These are phyloP conservation scores for Stichodactyla helianthus DNA, from an alignment of 64 coral and sea anemone genomes.

Conservation along the genomic window DNA sequence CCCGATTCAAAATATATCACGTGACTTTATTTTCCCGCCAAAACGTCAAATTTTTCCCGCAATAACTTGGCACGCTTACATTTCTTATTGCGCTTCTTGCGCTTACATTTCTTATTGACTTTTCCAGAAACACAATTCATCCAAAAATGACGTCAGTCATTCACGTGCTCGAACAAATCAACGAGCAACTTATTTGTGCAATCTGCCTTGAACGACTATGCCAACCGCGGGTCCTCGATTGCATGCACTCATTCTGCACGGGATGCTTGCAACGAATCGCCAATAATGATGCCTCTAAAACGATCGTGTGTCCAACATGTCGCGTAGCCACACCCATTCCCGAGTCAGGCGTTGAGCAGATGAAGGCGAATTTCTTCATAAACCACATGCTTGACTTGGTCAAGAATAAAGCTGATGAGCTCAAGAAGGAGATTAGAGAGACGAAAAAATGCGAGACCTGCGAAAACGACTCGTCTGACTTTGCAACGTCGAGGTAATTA, in stretches of 20 bases:
- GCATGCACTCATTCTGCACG: conserved; percentile 88
- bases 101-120: too few relatives aligned
- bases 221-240: conserved; percentile 67
- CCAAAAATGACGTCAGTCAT: conserved; percentile 66
- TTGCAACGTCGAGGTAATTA: conserved; percentile 69
- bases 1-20: too few relatives aligned
- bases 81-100: too few relatives aligned
- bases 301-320: conserved; percentile 81
- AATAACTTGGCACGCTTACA: too few relatives aligned
- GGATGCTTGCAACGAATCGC: conserved; percentile 80
- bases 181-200: conserved; percentile 91
- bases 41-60: too few relatives aligned
- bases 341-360: conserved; percentile 56
- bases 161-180: conserved; percentile 87
- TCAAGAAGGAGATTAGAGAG: conserved; percentile 69
- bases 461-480: conserved; percentile 59
- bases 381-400: conserved; percentile 96
- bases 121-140: background rate
- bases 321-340: conserved; percentile 63
- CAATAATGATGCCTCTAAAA: conserved; percentile 59
- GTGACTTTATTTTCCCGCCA: too few relatives aligned
- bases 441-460: conserved; percentile 70
- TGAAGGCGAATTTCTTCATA: conserved; percentile 83
- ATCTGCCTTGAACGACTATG: conserved; percentile 81
- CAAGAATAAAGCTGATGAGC: conserved; percentile 66